phyloP scores from a whole-genome alignment of 2,888 invertebrate genomes.

The Epistrophe grossulariae region DNA sequence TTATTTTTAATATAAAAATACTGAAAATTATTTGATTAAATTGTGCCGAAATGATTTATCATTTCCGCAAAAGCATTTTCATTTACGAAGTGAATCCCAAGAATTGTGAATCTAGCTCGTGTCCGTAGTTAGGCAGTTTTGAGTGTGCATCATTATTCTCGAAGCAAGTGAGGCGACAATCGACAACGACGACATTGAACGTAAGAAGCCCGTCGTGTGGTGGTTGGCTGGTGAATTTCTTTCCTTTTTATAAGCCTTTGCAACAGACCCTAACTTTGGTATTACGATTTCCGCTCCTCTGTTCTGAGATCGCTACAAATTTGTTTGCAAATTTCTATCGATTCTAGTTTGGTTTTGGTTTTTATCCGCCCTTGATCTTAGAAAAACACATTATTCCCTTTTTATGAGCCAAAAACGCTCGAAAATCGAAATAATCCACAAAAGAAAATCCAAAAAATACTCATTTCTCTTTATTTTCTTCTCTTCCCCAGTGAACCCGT shows the following conservation, averaged over 20 bases:
- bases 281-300: conserved; percentile 4
- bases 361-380: conserved; percentile 28
- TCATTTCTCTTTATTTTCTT: conserved; percentile 70
- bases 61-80: conserved; percentile 28
- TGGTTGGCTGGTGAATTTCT: conserved; percentile 72
- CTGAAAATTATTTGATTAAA: conserved; percentile 33
- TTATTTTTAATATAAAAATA: conserved; percentile 44
- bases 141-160: conserved; percentile 57
- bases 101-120: conserved; percentile 46
- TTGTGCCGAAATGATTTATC: conserved; percentile 46
- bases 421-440: conserved; percentile 22
- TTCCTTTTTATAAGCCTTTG: conserved; percentile 45
- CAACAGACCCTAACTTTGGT: conserved; percentile 49
- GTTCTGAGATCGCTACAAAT: conserved; percentile 13
- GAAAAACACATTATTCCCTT: conserved; percentile 23
- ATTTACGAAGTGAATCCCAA: conserved; percentile 24
- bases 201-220: conserved; percentile 68
- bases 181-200: conserved; percentile 57
- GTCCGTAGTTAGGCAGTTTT: conserved; percentile 46
- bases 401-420: conserved; percentile 2
- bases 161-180: conserved; percentile 29
- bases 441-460: conserved; percentile 26
- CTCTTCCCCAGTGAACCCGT: conserved; percentile 74
- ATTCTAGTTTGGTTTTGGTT: neutral
- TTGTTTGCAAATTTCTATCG: neutral